phyloP scores from a whole-genome alignment of 30 jellyfish, hydroid and myxozoan species.

The Rhopilema esculentum region DNA sequence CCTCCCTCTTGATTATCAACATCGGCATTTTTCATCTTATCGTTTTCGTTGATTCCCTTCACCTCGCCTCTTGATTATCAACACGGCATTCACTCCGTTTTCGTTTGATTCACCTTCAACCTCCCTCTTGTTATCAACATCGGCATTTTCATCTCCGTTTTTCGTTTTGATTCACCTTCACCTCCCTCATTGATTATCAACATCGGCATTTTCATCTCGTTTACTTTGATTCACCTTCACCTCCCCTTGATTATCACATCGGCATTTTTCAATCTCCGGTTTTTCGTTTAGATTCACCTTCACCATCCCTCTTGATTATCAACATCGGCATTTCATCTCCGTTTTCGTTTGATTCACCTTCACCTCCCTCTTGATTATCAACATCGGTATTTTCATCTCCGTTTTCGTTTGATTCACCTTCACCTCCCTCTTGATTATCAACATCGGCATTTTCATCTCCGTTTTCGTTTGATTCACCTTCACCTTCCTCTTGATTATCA shows the following conservation, averaged over 20 bases:
- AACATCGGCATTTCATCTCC: constrained; percentile 22
- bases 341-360: background rate
- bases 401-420: background rate
- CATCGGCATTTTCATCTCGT: background rate
- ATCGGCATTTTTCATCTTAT: background rate
- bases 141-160: constrained; percentile 1
- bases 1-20: background rate
- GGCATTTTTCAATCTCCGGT: background rate
- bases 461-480: background rate
- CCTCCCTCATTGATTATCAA: background rate
- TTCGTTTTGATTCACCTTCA: background rate
- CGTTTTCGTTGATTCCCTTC: background rate
- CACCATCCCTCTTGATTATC: background rate
- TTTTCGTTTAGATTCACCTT: background rate
- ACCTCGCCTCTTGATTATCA: too few species aligned
- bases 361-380: background rate
- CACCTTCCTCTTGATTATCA: background rate
- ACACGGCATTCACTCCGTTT: background rate
- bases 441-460: background rate
- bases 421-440: background rate
- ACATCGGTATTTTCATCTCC: background rate
- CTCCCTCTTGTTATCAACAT: background rate
- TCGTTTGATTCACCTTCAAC: background rate
- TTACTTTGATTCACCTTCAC: background rate
- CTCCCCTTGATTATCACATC: background rate